A percentile compares a stretch with the other conserved stretches of the same genome.
Conservation (phyloP, 2,888 invertebrate species). For the Calameuta pallipes region DNA sequence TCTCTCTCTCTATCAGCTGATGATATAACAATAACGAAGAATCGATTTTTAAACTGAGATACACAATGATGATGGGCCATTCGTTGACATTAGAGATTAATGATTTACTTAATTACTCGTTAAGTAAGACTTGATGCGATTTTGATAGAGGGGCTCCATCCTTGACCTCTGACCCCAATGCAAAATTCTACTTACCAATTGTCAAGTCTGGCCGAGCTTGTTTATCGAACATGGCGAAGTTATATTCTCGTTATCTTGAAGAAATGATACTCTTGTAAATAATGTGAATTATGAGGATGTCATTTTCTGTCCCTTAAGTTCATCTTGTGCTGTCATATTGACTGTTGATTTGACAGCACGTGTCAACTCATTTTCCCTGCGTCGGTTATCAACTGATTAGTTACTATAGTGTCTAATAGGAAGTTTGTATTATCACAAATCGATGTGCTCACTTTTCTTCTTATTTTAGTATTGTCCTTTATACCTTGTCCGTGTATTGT, state of each 20-base stretch:
- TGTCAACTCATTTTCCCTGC: slow-evolving; percentile 36
- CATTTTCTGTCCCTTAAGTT: neutral
- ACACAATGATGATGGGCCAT: slow-evolving; percentile 10
- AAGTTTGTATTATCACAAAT: slow-evolving; percentile 55
- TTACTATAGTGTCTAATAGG: slow-evolving; percentile 51
- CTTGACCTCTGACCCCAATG: neutral
- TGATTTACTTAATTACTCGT: slow-evolving; percentile 34
- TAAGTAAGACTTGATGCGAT: slow-evolving; percentile 36
- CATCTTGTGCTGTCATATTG: neutral
- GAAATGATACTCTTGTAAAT: neutral
- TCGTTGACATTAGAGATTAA: slow-evolving; percentile 33
- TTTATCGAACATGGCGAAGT: neutral
- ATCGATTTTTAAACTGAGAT: neutral
- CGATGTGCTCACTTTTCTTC: slow-evolving; percentile 51
- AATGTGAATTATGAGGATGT: neutral
- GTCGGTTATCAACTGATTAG: slow-evolving; percentile 52
- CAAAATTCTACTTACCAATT: neutral
- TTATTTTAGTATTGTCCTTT: slow-evolving; percentile 19
- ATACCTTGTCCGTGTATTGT: slow-evolving; percentile 21
- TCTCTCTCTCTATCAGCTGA: neutral
- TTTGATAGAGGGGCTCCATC: slow-evolving; percentile 3
- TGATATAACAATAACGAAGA: neutral
- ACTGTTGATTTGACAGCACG: neutral
- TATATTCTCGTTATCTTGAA: neutral
- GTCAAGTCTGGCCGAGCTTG: neutral